Base-by-base conservation (phyloP, 2,797 vertebrate species). In the Pangasius krempfi region DNA sequence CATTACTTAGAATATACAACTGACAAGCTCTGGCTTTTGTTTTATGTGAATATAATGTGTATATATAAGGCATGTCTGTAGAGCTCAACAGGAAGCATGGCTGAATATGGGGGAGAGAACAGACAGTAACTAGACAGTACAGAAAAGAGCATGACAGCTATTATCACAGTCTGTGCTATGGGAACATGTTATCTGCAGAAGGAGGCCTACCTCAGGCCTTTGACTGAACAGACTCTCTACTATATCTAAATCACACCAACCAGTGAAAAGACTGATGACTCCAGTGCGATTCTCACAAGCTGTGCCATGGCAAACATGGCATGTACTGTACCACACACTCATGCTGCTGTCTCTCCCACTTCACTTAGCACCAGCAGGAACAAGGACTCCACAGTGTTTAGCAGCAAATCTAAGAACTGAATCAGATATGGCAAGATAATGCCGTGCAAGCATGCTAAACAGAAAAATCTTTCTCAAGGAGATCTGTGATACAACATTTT, bases 251-350 rank as follows among this genome's bases (percentile, higher is more conserved):
- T 90, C 86, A 85, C 87, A 88, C 89, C 72, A 88, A 78, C 60
- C 68, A 89, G 89, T 16, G 52, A 91, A 88, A 86, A 89, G 79
- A 44, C 86, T 87, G 86, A 90, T 88, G 87, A 86, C 72, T 86
- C 87, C 75, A 75, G 85, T 89, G 90, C 50, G 89, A 90, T 79
- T 88, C 87, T 87, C 73, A 83, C 90, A 88, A 85, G 84, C 83
- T 88, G 86, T 88, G 86, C 80, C 88, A 89, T 14, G 16, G 86
- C 90, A 90, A 92, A 91, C 86, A 90, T 80, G 86, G 83, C 83
- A 84, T 83, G 54, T 88, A 78, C 85, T 84, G 72, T 84, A 80
- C 50, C 84, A 60, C n/a, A 75, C 75, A 47, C 66, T 84, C 50
- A 82, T 87, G 73, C 78, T 83, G 70, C 84, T 64, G 73, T 75